Percentiles rank a stretch among this genome's conserved stretches.
These are phyloP conservation scores for Pyrochroa serraticornis DNA, from an alignment of 2,888 invertebrate genomes.

Conservation along the genomic window DNA sequence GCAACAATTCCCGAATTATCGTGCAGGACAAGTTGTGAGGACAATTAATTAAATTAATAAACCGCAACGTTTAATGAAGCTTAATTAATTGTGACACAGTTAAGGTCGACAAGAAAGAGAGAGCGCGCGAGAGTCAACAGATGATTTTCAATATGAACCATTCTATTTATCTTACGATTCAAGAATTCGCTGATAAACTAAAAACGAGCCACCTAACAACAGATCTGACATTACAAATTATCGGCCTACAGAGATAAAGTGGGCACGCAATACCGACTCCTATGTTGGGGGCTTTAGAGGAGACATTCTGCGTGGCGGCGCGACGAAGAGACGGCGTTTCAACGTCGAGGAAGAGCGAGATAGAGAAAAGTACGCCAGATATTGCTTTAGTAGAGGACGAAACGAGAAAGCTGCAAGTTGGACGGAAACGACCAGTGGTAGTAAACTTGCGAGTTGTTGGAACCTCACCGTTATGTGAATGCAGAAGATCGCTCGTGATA, in stretches of 20 bases:
- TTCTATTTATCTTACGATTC: constrained; percentile 38
- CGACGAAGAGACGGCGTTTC: constrained; percentile 19
- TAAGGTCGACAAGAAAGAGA: no score
- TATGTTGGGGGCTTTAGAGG: constrained; percentile 27
- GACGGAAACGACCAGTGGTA: constrained; percentile 9
- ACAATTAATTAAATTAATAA: no score
- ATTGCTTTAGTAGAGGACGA: constrained; percentile 30
- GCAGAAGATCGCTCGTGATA: constrained; percentile 33
- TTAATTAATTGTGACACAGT: constrained; percentile 4
- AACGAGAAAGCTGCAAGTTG: constrained; percentile 16
- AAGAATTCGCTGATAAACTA: constrained; percentile 46
- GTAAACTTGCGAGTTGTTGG: constrained; percentile 30
- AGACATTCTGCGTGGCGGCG: constrained; percentile 22
- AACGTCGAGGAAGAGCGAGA: constrained; percentile 19
- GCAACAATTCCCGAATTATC: no score
- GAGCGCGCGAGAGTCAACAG: constrained; percentile 8
- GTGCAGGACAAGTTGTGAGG: no score
- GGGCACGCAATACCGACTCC: constrained; percentile 40
- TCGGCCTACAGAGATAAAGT: constrained; percentile 46
- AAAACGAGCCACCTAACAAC: constrained; percentile 50
- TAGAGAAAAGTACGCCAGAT: constrained; percentile 24
- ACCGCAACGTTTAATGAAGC: no score
- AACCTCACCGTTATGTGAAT: constrained; percentile 35
- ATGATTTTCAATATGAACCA: constrained; percentile 29
- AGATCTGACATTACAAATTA: constrained; percentile 52